Conservation (phyloP, 2,113 vertebrate genomes). For the Pterocles burchelli region DNA sequence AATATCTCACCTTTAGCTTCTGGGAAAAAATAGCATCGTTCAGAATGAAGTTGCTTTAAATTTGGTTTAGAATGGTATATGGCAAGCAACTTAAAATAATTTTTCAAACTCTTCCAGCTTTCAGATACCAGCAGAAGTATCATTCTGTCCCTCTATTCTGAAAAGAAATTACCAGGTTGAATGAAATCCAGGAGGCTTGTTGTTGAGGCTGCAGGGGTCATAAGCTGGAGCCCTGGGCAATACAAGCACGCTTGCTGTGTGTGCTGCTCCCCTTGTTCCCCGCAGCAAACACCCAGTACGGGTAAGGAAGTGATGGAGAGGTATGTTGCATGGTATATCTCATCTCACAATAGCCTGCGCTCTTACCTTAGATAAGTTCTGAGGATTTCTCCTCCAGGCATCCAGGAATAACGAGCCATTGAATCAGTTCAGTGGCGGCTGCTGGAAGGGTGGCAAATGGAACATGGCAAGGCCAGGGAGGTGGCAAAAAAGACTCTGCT, state of each 20-base stretch:
- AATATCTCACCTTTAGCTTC: background rate
- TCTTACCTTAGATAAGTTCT: background rate
- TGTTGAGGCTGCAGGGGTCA: background rate
- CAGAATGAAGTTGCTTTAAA: background rate
- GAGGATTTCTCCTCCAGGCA: background rate
- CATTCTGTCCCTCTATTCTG: background rate
- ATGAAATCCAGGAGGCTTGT: background rate
- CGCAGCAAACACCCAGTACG: background rate
- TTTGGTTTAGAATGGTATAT: background rate
- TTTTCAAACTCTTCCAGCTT: background rate
- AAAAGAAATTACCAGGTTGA: background rate
- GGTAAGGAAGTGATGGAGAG: background rate
- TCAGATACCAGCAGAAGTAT: background rate
- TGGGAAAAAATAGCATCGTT: background rate
- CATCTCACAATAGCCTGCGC: background rate
- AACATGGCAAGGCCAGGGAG: fast-evolving
- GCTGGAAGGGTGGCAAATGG: fast-evolving
- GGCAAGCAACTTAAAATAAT: background rate
- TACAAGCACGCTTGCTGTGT: fast-evolving
- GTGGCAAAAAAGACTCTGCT: background rate
- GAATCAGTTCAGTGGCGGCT: background rate
- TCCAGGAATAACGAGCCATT: background rate
- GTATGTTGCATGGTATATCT: background rate
- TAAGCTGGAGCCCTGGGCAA: background rate
- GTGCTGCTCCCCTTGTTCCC: background rate